Conservation (phyloP, 2,888 invertebrate genomes). For the Pollenia angustigena region DNA sequence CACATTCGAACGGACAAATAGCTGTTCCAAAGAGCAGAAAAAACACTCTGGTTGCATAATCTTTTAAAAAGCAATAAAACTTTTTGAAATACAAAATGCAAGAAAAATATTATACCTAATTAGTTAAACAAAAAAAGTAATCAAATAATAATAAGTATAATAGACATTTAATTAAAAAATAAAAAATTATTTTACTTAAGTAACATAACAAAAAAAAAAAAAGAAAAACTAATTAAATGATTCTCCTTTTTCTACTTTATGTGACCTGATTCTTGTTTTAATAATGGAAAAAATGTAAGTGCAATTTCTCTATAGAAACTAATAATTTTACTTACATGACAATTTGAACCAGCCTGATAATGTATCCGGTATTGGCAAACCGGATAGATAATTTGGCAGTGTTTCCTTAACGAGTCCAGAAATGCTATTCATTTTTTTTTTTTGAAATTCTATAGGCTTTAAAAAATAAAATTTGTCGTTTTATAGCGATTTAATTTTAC, state of each 20-base stretch:
- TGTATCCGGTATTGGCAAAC: conserved; percentile 92
- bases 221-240: too few relatives aligned
- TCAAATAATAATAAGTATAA: conserved; percentile 26
- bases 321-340: conserved; percentile 87
- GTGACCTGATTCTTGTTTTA: background rate
- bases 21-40: conserved; percentile 54
- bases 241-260: background rate
- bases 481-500: background rate
- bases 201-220: background rate
- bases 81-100: background rate
- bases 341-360: conserved; percentile 94
- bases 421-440: conserved; percentile 90
- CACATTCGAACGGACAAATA: conserved; percentile 28
- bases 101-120: background rate
- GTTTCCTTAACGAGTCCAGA: conserved; percentile 91
- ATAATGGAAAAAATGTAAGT: background rate
- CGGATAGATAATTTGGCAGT: conserved; percentile 92
- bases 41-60: conserved; percentile 64
- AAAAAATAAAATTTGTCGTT: background rate
- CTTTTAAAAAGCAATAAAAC: conserved; percentile 24
- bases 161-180: background rate
- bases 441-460: conserved; percentile 15
- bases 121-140: conserved; percentile 26
- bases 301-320: too few relatives aligned
- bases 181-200: background rate